phyloP scores from a whole-genome alignment of 2,113 vertebrate genomes.

The Mesembrinibis cayennensis region DNA sequence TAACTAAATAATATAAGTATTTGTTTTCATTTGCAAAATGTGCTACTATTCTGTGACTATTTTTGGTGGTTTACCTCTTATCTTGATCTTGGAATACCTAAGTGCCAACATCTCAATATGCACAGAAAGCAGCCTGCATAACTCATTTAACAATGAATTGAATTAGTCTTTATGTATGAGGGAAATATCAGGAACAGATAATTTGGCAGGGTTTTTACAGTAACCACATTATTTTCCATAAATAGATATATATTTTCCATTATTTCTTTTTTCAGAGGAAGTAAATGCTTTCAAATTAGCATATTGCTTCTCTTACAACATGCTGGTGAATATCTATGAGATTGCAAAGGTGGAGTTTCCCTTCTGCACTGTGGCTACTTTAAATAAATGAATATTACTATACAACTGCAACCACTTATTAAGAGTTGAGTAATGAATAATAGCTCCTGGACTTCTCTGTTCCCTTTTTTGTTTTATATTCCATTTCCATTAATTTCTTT shows the following conservation, averaged over 20 bases:
- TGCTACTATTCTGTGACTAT: constrained; percentile 38
- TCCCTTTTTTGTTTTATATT: constrained; percentile 40
- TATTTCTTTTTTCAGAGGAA: not conserved
- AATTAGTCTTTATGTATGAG: constrained; percentile 1
- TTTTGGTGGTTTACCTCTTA: constrained; percentile 32
- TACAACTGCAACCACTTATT: constrained; percentile 1
- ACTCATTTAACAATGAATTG: not conserved
- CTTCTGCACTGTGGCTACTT: not conserved
- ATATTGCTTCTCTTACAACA: not conserved
- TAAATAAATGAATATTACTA: constrained; percentile 28
- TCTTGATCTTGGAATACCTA: constrained; percentile 29
- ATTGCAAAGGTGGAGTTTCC: constrained; percentile 4
- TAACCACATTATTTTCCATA: not conserved
- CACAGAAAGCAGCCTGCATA: not conserved
- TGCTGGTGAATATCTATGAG: not conserved
- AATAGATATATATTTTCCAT: not conserved
- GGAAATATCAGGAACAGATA: not conserved
- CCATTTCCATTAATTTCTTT: constrained; percentile 70
- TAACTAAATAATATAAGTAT: constrained; percentile 51
- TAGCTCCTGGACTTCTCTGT: constrained; percentile 28
- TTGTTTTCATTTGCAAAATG: constrained; percentile 45
- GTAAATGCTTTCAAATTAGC: not conserved
- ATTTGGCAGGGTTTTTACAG: constrained; percentile 6
- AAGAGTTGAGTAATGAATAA: constrained; percentile 45
- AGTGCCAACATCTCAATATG: not conserved